Percentiles rank a stretch among this genome's conserved stretches.
phyloP scores from a whole-genome alignment of 2,113 vertebrate species.

The Saccopteryx leptura region DNA sequence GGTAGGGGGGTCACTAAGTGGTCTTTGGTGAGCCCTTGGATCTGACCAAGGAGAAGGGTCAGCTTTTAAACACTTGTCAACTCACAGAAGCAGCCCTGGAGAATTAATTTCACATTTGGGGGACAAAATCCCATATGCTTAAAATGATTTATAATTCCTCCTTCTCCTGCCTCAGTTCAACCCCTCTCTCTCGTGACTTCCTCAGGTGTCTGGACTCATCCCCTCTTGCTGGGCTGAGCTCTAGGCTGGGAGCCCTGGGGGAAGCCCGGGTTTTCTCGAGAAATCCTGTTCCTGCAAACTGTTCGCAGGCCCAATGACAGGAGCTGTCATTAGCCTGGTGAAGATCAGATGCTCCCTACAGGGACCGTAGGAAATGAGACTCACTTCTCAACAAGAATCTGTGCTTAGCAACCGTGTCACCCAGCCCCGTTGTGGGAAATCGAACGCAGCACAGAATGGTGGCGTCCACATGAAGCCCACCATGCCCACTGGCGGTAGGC shows the following conservation, averaged over 20 bases:
- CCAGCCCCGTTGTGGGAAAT: background rate
- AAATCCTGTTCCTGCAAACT: background rate
- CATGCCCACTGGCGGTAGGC: background rate
- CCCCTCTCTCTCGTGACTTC: background rate
- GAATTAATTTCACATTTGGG: background rate
- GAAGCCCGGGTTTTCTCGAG: background rate
- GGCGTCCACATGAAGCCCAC: no score
- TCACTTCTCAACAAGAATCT: background rate
- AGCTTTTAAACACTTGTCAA: background rate
- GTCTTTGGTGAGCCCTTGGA: background rate
- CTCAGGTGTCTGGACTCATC: background rate
- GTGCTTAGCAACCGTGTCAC: background rate
- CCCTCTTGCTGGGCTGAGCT: background rate
- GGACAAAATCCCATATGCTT: background rate
- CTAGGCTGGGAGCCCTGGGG: background rate
- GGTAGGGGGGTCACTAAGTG: background rate
- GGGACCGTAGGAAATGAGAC: background rate
- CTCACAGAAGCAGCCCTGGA: background rate
- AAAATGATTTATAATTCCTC: background rate
- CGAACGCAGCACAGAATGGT: background rate
- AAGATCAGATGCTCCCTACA: background rate
- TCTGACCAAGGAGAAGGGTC: background rate
- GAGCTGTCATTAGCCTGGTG: background rate
- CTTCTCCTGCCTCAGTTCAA: background rate
- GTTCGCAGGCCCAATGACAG: background rate